Percentiles rank a stretch among this genome's conserved stretches.
These are phyloP conservation scores for Heterotilapia buettikoferi DNA, from an alignment of 2,113 vertebrate genomes.

Conservation along the genomic window DNA sequence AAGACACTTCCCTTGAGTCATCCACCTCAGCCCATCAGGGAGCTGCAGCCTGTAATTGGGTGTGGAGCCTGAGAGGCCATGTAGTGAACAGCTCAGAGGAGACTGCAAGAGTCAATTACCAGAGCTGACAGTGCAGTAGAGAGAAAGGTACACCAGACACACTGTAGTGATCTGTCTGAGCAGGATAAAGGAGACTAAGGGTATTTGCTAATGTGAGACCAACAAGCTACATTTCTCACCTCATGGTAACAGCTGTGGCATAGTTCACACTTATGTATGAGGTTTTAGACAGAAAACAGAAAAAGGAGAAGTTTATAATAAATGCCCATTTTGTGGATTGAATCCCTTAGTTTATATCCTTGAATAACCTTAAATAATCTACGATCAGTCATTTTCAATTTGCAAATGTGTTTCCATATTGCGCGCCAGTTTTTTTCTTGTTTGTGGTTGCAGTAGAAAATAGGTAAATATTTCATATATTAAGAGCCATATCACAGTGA, in stretches of 20 bases:
- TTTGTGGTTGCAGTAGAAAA: background rate
- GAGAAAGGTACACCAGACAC: conserved; percentile 47
- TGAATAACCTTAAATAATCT: background rate
- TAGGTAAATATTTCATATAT: background rate
- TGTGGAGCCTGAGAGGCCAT: conserved; percentile 47
- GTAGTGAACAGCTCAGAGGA: conserved; percentile 51
- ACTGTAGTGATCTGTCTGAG: conserved; percentile 29
- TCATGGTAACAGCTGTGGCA: background rate
- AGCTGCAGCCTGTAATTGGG: conserved; percentile 57
- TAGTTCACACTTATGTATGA: background rate
- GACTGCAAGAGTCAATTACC: conserved; percentile 64
- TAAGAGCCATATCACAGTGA: background rate
- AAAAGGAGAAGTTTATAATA: background rate
- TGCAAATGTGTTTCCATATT: background rate
- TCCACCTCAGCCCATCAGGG: conserved; percentile 29
- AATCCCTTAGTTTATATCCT: background rate
- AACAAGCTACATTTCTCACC: conserved; percentile 17
- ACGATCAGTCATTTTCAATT: background rate
- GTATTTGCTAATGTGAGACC: conserved; percentile 29
- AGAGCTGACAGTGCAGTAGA: conserved; percentile 45
- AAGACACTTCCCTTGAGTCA: background rate
- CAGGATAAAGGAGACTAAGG: conserved; percentile 31
- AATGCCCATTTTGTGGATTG: background rate
- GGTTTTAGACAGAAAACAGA: background rate
- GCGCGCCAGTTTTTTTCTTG: background rate